Conservation (phyloP, 2,113 vertebrate species). For the Synchiropus splendidus region DNA sequence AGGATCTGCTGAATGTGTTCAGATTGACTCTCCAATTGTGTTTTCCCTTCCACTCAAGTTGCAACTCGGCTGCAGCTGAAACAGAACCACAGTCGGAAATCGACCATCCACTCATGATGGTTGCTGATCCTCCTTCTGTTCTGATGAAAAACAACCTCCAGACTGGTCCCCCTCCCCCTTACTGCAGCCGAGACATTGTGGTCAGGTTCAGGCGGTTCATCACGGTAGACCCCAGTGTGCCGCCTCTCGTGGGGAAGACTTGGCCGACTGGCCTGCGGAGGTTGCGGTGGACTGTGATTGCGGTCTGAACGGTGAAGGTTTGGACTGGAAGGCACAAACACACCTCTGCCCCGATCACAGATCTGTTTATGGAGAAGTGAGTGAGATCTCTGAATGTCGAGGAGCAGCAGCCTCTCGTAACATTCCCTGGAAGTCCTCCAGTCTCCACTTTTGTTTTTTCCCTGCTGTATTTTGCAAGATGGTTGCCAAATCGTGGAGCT, state of each 20-base stretch:
- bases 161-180: conserved; percentile 5
- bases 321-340: conserved; percentile 22
- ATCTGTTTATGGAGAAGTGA: conserved; percentile 47
- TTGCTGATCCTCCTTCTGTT: too few relatives aligned
- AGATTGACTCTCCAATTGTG: too few relatives aligned
- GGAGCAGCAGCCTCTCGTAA: conserved; percentile 26
- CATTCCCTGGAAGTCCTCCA: conserved; percentile 26
- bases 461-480: conserved; percentile 2
- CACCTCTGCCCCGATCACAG: conserved; percentile 10
- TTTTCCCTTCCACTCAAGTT: too few relatives aligned
- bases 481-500: conserved; percentile 26
- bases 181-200: conserved; percentile 11
- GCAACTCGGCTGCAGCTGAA: too few relatives aligned
- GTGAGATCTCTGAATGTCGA: conserved; percentile 35
- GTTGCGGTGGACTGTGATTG: conserved; percentile 26
- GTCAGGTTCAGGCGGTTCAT: conserved; percentile 49
- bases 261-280: conserved; percentile 24
- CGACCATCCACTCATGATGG: too few relatives aligned
- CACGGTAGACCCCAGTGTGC: conserved; percentile 35
- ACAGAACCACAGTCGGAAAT: too few relatives aligned
- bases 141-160: not conserved
- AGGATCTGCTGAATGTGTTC: too few relatives aligned
- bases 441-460: conserved; percentile 12
- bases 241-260: conserved; percentile 32
- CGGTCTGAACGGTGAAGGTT: conserved; percentile 21